Percentiles rank a stretch among this genome's conserved stretches.
phyloP scores from a whole-genome alignment of 2,888 invertebrate genomes.

The Cryptocheilus praepositus region DNA sequence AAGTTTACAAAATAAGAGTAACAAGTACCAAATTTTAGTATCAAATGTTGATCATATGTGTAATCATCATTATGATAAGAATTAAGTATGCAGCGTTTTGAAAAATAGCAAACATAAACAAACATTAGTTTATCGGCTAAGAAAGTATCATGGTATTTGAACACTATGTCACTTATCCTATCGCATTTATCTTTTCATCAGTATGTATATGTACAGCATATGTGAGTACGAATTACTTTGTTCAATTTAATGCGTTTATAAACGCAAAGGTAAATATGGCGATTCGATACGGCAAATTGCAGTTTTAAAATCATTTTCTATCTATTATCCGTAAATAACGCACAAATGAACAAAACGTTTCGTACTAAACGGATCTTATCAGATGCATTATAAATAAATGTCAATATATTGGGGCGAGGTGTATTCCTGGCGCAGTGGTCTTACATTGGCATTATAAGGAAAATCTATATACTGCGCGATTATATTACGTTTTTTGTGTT shows the following conservation, averaged over 20 bases:
- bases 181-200: conserved; percentile 33
- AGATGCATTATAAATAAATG: conserved; percentile 56
- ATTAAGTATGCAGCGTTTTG: conserved; percentile 62
- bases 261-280: too few relatives aligned
- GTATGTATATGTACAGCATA: conserved; percentile 51
- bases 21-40: conserved; percentile 42
- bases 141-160: conserved; percentile 58
- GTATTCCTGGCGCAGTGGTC: conserved; percentile 41
- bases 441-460: conserved; percentile 30
- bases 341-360: conserved; percentile 28
- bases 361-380: conserved; percentile 38
- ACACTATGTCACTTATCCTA: conserved; percentile 37
- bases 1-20: conserved; percentile 48
- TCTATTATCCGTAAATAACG: conserved; percentile 10
- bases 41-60: too few relatives aligned
- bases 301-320: conserved; percentile 12
- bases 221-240: conserved; percentile 41
- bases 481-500: conserved; percentile 45
- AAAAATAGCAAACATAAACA: conserved; percentile 58
- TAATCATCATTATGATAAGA: conserved; percentile 27
- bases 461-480: conserved; percentile 33
- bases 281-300: too few relatives aligned
- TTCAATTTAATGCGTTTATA: conserved; percentile 17
- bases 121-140: conserved; percentile 57
- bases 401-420: conserved; percentile 46